Evolutionary conservation across 2,113 vertebrate species (phyloP).

Genomic region (Condylura cristata): DNA sequence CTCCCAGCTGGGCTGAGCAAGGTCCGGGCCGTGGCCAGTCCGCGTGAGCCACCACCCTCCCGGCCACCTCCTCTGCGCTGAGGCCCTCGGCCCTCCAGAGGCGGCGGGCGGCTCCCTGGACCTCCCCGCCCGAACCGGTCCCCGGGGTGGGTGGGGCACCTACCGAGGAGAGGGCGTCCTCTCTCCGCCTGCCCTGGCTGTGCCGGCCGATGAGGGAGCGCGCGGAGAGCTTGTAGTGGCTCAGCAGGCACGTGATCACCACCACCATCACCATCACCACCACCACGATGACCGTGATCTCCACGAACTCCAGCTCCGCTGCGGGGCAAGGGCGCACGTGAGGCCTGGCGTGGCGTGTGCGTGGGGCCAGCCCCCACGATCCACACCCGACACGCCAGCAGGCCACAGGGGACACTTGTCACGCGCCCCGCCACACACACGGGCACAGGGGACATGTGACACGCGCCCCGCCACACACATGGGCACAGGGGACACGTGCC

Average conservation of each 20-base stretch:
- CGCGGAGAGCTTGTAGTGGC: conserved; percentile 96
- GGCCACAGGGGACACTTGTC: too few species aligned
- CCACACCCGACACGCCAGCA: neutral
- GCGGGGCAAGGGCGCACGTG: conserved; percentile 60
- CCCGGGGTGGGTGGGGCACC: too few species aligned
- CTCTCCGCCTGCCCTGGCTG: conserved; percentile 89
- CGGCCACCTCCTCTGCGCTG: too few species aligned
- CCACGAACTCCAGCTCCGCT: conserved; percentile 99
- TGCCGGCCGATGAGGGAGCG: conserved; percentile 94
- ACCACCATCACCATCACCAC: conserved; percentile 99
- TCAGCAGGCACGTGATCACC: conserved; percentile 96
- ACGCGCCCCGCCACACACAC: neutral
- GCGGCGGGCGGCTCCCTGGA: too few species aligned
- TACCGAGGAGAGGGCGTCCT: conserved; percentile 92
- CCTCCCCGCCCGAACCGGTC: too few species aligned
- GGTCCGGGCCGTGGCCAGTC: too few species aligned
- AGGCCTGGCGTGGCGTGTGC: neutral
- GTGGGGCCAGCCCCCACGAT: neutral
- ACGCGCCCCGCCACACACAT: neutral
- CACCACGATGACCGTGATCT: conserved; percentile 97
- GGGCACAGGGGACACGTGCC: too few species aligned
- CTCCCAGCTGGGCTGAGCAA: too few species aligned
- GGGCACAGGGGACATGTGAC: neutral
- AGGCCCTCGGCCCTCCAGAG: too few species aligned
- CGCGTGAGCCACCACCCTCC: too few species aligned